Percentiles rank a stretch among this genome's conserved stretches.
Evolutionary conservation across 2,888 invertebrate genomes (phyloP).

Genomic region (Myopa tessellatipennis): DNA sequence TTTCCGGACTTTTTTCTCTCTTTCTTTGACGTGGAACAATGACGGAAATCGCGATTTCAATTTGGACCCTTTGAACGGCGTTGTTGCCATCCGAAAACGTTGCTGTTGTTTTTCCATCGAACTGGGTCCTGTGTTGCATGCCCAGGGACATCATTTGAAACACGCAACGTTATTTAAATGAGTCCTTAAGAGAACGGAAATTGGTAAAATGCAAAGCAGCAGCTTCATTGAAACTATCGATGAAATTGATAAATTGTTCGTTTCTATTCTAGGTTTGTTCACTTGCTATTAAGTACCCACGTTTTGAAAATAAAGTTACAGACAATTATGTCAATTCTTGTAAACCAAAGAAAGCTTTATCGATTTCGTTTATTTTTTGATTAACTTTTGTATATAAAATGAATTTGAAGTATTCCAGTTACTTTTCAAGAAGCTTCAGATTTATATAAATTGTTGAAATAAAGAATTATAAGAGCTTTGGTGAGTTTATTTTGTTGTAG

Average conservation of each 20-base stretch:
- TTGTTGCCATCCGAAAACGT: neutral
- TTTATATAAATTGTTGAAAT: too few relatives aligned
- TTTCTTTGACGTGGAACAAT: neutral
- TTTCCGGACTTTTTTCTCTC: neutral
- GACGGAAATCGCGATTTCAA: constrained; percentile 1
- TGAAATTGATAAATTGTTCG: neutral
- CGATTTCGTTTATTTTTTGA: too few relatives aligned
- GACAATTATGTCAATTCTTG: too few relatives aligned
- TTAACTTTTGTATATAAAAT: too few relatives aligned
- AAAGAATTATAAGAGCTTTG: too few relatives aligned
- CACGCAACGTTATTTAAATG: constrained; percentile 18
- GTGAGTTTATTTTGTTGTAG: too few relatives aligned
- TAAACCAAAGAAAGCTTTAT: too few relatives aligned
- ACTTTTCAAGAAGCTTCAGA: too few relatives aligned
- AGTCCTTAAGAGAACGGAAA: constrained; percentile 13
- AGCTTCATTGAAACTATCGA: constrained; percentile 5
- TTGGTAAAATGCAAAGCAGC: constrained; percentile 17
- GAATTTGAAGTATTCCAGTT: too few relatives aligned
- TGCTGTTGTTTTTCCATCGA: neutral
- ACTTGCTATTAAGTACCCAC: too few relatives aligned
- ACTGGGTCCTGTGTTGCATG: neutral
- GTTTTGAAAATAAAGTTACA: too few relatives aligned
- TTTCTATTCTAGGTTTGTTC: too few relatives aligned
- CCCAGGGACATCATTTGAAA: neutral
- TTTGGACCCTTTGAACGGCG: neutral